Percentiles rank a stretch among this genome's conserved stretches.
Conservation (phyloP, 2,113 vertebrate species). For the Rhea pennata region DNA sequence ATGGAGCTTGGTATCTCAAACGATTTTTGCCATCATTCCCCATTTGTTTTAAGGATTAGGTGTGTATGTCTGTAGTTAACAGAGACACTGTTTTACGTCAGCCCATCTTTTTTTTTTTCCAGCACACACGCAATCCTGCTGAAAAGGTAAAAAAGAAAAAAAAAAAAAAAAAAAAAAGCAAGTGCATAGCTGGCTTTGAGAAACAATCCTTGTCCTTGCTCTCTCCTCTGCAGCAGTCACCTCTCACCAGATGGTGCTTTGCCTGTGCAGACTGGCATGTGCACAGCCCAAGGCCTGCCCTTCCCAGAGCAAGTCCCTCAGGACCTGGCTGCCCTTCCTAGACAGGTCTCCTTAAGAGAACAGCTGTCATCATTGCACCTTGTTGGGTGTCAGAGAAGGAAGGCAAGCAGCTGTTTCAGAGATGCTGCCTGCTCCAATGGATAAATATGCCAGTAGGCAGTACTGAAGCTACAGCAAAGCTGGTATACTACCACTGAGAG, state of each 20-base stretch:
- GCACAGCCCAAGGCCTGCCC: neutral
- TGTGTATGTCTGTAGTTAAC: neutral
- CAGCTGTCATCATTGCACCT: neutral
- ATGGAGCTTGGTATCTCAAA: neutral
- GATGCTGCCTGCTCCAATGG: accelerated
- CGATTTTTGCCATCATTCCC: neutral
- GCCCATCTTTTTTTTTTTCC: neutral
- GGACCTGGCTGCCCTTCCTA: neutral
- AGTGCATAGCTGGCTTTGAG: neutral
- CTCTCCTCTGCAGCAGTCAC: neutral
- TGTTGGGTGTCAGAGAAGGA: neutral
- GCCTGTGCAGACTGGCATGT: neutral
- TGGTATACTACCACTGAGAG: neutral
- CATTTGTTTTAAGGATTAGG: neutral
- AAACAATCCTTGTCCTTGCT: neutral
- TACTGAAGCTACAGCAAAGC: neutral
- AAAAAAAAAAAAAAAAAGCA: neutral
- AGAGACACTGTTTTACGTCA: neutral
- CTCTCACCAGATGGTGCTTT: neutral
- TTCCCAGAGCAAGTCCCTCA: neutral
- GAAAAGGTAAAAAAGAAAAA: neutral
- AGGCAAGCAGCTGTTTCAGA: neutral
- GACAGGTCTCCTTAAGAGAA: neutral
- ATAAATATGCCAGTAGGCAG: neutral
- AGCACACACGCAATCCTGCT: neutral